phyloP scores from a whole-genome alignment of 2,113 vertebrate species.

The Urocynchramus pylzowi region DNA sequence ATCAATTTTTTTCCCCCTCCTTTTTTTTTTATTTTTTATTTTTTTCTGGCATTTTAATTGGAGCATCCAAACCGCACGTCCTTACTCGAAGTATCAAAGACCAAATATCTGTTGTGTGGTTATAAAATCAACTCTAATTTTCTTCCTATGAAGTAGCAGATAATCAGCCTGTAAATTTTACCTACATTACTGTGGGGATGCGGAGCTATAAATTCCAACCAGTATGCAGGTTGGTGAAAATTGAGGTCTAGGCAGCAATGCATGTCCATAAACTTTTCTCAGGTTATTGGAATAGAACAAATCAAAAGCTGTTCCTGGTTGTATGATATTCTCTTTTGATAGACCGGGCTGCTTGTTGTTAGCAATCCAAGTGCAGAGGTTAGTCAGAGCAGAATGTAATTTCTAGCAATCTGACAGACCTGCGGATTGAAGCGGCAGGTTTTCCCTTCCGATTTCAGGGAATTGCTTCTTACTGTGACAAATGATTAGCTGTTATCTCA shows the following conservation, averaged over 20 bases:
- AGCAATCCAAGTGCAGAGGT: conserved; percentile 83
- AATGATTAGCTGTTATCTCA: conserved; percentile 98
- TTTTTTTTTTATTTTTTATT: background rate
- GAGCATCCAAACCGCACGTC: conserved; percentile 27
- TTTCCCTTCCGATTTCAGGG: conserved; percentile 91
- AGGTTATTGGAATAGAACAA: conserved; percentile 83
- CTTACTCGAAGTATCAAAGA: conserved; percentile 68
- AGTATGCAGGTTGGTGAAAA: conserved; percentile 75
- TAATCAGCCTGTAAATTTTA: conserved; percentile 80
- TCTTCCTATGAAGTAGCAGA: conserved; percentile 71
- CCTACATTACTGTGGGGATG: conserved; percentile 65
- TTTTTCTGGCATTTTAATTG: conserved; percentile 72
- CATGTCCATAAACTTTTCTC: conserved; percentile 80
- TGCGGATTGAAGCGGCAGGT: conserved; percentile 88
- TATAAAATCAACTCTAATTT: conserved; percentile 80
- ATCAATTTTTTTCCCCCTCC: conserved; percentile 13
- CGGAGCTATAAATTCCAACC: conserved; percentile 74
- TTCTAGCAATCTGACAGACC: conserved; percentile 93
- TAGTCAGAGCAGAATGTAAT: conserved; percentile 90
- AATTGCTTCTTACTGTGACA: conserved; percentile 97
- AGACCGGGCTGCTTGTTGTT: conserved; percentile 83
- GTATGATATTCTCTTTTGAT: conserved; percentile 85
- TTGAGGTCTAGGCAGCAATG: conserved; percentile 79
- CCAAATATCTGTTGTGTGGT: conserved; percentile 52
- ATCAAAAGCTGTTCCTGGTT: conserved; percentile 81